phyloP scores from a whole-genome alignment of 2,888 invertebrate genomes.

The Rhabditoides inermis region DNA sequence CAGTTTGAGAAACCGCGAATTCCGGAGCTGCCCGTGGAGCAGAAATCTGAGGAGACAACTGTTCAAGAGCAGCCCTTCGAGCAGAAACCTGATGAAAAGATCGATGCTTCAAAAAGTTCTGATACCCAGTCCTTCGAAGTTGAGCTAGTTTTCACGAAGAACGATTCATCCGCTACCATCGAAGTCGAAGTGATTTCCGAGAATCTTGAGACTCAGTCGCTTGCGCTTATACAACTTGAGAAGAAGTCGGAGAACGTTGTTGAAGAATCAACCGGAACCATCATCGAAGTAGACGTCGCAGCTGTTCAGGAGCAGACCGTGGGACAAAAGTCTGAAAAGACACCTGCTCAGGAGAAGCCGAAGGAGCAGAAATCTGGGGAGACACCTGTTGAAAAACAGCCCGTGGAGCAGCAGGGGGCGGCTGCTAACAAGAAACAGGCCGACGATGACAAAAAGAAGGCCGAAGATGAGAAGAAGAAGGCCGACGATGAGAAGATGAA shows the following conservation, averaged over 20 bases:
- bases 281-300: no score
- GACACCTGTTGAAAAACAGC: no score
- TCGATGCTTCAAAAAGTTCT: no score
- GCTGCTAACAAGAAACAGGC: no score
- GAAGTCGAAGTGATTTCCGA: conserved; percentile 12
- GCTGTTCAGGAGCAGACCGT: conserved; percentile 7
- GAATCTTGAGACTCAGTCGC: conserved; percentile 2
- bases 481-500: conserved; percentile 1
- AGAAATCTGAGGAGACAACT: not conserved
- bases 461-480: not conserved
- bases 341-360: conserved; percentile 8
- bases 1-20: no score
- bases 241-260: no score
- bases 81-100: not conserved
- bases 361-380: not conserved
- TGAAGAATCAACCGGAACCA: not conserved
- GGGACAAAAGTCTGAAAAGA: no score
- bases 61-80: conserved; percentile 1
- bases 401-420: no score
- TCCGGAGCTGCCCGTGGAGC: conserved; percentile 1
- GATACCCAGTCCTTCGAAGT: no score
- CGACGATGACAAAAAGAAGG: conserved; percentile 1
- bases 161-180: conserved; percentile 4
- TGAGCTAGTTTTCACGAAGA: conserved; percentile 7
- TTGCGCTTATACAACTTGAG: no score